Base-by-base conservation (phyloP, 2,888 invertebrate species). In the Heterodera filipjevi region DNA sequence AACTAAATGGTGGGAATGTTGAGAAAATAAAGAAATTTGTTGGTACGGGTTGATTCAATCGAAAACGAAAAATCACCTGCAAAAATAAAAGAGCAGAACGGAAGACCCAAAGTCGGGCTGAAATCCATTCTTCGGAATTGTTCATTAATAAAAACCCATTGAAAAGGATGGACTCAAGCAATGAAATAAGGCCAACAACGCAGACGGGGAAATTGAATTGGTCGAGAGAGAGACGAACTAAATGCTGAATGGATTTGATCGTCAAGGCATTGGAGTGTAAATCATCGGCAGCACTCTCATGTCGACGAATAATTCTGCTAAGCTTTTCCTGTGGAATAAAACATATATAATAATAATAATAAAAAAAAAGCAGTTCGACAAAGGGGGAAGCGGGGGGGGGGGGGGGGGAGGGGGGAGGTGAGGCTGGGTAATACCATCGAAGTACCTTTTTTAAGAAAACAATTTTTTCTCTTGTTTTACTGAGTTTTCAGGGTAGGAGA, bases 151-250 rank as follows among this genome's bases (percentile, higher is more conserved):
- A 71, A n/a, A 79, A 73, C 44, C 79, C n/a, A 39, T 84, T 78
- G 75, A 84, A 87, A n/a, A 85, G 44, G 12, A 84, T 70, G 22
- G 81, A 79, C 70, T 87, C 87, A 10, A 84, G 59, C 2, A 87
- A 72, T 16, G 84, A 82, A 2, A 86, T 72, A 10, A 86, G 76
- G 12, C 86, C 85, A n/a, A 82, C 78, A 27, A 83, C 82, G 78
- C 85, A 84, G 39, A 86, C 73, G 3, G 82, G 74, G 66, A 84
- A 73, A 70, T 87, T 82, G 78, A 87, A 87, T 30, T 82, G 78
- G 71, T 82, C 82, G 32, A 80, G 27, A 16, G 80, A 71, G 44
- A 27, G 32, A 27, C 71, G 71, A 32, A 80, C n/a, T n/a, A 81
- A 32, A 30, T 71, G 30, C 39, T 72, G 71, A 22, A 80, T 53